phyloP scores from a whole-genome alignment of 2,888 invertebrate genomes.

The Pammene fasciana region DNA sequence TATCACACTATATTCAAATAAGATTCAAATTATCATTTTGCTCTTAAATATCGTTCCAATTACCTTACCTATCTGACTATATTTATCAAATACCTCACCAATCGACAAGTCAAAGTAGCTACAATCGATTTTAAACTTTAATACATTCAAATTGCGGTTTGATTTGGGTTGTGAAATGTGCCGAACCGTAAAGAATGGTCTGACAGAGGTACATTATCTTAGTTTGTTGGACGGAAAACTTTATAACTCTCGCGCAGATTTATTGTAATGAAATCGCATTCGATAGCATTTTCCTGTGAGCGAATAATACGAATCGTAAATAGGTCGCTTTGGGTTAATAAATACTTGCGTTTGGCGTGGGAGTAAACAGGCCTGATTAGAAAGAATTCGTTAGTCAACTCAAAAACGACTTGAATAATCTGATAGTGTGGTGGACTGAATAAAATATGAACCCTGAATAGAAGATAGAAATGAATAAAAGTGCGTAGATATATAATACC shows the following conservation, averaged over 20 bases:
- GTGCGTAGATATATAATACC: too few species aligned
- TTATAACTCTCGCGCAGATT: slow-evolving; percentile 69
- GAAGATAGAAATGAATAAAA: too few species aligned
- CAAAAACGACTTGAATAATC: not conserved
- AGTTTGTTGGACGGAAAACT: slow-evolving; percentile 71
- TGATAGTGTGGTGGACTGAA: too few species aligned
- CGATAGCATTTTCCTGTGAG: slow-evolving; percentile 70
- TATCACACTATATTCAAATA: slow-evolving; percentile 47
- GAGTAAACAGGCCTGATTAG: slow-evolving; percentile 52
- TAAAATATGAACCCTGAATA: too few species aligned
- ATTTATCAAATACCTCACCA: slow-evolving; percentile 63
- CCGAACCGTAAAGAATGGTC: slow-evolving; percentile 63
- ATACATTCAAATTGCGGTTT: slow-evolving; percentile 44
- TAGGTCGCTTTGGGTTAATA: slow-evolving; percentile 63
- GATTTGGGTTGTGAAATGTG: slow-evolving; percentile 48
- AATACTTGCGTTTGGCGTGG: slow-evolving; percentile 58
- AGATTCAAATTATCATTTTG: slow-evolving; percentile 59
- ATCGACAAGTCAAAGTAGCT: slow-evolving; percentile 45
- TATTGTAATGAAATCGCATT: slow-evolving; percentile 76
- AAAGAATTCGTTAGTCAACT: slow-evolving; percentile 11
- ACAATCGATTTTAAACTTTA: slow-evolving; percentile 49
- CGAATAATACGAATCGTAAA: slow-evolving; percentile 70
- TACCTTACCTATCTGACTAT: slow-evolving; percentile 63
- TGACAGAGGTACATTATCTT: slow-evolving; percentile 68
- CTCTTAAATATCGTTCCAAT: slow-evolving; percentile 69